Conservation (phyloP, 2,113 vertebrate species). For the Macrotus californicus region DNA sequence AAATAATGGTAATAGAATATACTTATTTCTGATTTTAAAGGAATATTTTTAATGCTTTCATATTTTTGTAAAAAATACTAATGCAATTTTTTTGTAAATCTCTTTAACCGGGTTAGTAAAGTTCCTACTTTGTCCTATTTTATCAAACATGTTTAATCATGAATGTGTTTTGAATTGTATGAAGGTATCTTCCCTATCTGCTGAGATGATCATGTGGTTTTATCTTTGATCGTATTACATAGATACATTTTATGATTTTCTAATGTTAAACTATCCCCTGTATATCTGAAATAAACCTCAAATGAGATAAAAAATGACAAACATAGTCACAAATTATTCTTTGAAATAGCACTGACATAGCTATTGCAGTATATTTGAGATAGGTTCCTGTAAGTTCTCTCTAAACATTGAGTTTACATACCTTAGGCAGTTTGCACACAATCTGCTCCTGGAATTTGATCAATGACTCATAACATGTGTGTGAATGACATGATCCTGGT, state of each 20-base stretch:
- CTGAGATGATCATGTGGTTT: neutral
- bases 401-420: neutral
- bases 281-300: slow-evolving; percentile 22
- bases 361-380: neutral
- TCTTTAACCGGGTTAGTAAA: neutral
- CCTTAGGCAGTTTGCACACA: neutral
- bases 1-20: neutral
- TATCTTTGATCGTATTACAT: slow-evolving; percentile 19
- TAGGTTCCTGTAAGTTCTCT: neutral
- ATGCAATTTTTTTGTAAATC: neutral
- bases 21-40: slow-evolving; percentile 4
- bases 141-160: neutral
- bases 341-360: neutral
- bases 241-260: slow-evolving; percentile 24
- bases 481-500: neutral
- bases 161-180: slow-evolving; percentile 4
- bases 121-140: neutral
- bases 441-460: neutral
- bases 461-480: neutral
- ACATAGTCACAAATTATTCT: neutral
- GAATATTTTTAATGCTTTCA: neutral
- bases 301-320: neutral
- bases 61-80: neutral
- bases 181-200: slow-evolving; percentile 12
- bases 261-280: neutral